Evolutionary conservation across 2,797 vertebrate genomes (phyloP).

Genomic region (Petrocephalus schoutedeni): DNA sequence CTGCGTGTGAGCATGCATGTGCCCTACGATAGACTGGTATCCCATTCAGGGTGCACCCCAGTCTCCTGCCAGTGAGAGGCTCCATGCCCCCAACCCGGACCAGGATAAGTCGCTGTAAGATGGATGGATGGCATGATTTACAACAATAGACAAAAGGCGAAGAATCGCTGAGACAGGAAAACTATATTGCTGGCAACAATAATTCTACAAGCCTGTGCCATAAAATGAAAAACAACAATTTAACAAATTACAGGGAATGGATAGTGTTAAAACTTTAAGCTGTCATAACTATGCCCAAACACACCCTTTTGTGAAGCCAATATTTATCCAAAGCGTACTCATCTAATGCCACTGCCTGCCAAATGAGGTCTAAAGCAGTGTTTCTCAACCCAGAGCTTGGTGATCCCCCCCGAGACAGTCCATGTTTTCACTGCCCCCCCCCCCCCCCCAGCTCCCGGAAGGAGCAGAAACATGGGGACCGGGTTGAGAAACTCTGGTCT

Average conservation of each 20-base stretch:
- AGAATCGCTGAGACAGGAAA: not conserved
- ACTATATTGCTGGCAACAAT: not conserved
- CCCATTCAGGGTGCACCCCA: not conserved
- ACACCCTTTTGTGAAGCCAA: constrained; percentile 6
- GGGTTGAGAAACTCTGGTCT: not conserved
- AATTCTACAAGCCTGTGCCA: not conserved
- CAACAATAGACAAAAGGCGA: not conserved
- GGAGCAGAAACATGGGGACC: not conserved
- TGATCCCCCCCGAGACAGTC: not conserved
- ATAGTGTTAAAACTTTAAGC: not conserved
- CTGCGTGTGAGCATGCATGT: not conserved
- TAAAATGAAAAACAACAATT: constrained; percentile 11
- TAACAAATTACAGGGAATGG: not conserved
- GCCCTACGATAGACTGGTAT: not conserved
- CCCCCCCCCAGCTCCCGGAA: not conserved
- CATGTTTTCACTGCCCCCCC: not conserved
- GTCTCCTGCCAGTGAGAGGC: not conserved
- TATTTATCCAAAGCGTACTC: not conserved
- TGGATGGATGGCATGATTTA: not conserved
- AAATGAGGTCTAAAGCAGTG: not conserved
- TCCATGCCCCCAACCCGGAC: not conserved
- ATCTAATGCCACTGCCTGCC: not conserved
- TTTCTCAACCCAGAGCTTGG: no score
- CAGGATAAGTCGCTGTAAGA: not conserved
- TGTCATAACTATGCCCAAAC: not conserved